These are phyloP conservation scores for Idaea aversata DNA, from an alignment of 2,888 invertebrate species.

Conservation along the genomic window DNA sequence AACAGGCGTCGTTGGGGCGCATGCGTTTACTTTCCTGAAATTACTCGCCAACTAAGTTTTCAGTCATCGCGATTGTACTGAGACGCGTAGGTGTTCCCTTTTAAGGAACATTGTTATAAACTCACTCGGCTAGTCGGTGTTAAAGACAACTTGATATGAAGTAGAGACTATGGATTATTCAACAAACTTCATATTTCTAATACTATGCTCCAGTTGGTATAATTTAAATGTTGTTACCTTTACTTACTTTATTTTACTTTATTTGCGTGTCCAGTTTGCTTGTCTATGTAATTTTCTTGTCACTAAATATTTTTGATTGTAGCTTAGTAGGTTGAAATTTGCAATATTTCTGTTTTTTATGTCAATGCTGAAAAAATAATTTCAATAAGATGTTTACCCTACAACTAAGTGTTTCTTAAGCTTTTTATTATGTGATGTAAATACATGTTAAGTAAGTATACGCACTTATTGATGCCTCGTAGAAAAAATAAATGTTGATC, in stretches of 20 bases:
- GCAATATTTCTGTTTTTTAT: not conserved
- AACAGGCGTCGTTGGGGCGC: constrained; percentile 36
- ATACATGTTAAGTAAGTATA: too few relatives aligned
- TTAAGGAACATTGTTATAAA: constrained; percentile 1
- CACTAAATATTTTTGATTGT: constrained; percentile 44
- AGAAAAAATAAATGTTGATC: too few relatives aligned
- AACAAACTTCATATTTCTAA: constrained; percentile 55
- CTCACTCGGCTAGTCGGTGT: constrained; percentile 15
- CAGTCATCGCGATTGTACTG: not conserved
- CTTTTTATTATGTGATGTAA: too few relatives aligned
- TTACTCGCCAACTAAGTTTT: constrained; percentile 1
- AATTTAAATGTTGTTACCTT: constrained; percentile 31
- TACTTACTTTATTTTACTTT: constrained; percentile 31
- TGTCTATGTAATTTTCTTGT: constrained; percentile 55
- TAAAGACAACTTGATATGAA: constrained; percentile 27
- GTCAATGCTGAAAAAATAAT: not conserved
- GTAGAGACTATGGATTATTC: constrained; percentile 55
- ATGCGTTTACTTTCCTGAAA: not conserved
- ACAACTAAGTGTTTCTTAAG: too few relatives aligned
- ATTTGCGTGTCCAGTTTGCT: constrained; percentile 48
- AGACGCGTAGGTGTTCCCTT: not conserved
- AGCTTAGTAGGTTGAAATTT: constrained; percentile 18
- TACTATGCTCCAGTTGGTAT: constrained; percentile 67
- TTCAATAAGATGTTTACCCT: too few relatives aligned
- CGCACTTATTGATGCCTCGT: too few relatives aligned